Evolutionary conservation across 2,113 vertebrate species (phyloP), one percentile per base, ranked within the genome.

Genomic region (Phoxinus phoxinus): DNA sequence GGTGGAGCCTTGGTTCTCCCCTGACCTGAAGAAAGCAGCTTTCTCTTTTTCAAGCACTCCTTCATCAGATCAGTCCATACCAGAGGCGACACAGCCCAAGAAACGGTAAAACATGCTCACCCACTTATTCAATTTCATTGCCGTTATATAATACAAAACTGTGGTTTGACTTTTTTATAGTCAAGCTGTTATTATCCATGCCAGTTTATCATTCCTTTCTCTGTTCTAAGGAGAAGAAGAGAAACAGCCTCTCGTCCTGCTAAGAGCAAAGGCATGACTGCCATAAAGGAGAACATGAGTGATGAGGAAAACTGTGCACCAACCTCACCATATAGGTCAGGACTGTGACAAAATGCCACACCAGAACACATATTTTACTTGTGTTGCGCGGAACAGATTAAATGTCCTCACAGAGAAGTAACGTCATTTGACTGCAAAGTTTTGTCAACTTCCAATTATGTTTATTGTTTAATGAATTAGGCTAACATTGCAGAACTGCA

Each of bases 31-130:
- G 6, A 94, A 91, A 37, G 65, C 78, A 44, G 90, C 69, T 19
- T 95, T 95, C 77, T 94, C 84, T 53, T 95, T 95, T 83, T 94
- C 94, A 12, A 94, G 88, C 90, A 89, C 91, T 0, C 0, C 2
- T 0, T 93, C 91, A 0, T 89, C 87, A 0, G 94, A 94, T 15
- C 12, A 15, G 11, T 93, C 94, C 1, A 19, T 88, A 0, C 59
- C 74, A 41, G 92, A 94, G 46, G 3, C 30, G 9, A 2, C 67
- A 0, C 86, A 84, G 69, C 67, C 85, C 1, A 21, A 58, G 1
- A 78, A 4, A 25, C 87, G 91, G 93, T 94, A 81, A 0, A 83
- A 41, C 75, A 71, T 15, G 19, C 32, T 37, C 0, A 41, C 19
- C 11, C 3, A n/a, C 19, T 76, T 27, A 25, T 32, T 30, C n/a